Evolutionary conservation across 2,113 vertebrate species (phyloP).

Genomic region (Dicerorhinus sumatrensis): DNA sequence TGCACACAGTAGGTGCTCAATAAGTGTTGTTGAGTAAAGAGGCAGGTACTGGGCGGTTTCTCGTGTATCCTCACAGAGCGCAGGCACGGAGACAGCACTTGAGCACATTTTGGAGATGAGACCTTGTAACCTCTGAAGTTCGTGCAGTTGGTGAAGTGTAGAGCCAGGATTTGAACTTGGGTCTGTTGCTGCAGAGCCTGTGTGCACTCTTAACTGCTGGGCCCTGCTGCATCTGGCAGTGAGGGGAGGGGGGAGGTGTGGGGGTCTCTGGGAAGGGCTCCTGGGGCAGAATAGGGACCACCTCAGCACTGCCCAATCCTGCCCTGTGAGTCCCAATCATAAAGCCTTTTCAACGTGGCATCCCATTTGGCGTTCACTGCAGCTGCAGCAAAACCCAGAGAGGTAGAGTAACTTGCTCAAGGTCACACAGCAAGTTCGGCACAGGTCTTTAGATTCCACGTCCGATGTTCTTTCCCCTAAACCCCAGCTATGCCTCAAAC

Average conservation of each 20-base stretch:
- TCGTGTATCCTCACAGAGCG: rapidly evolving
- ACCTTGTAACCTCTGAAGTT: background rate
- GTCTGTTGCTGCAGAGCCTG: background rate
- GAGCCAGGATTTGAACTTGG: background rate
- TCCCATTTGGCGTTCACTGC: background rate
- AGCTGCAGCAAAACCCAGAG: constrained; percentile 21
- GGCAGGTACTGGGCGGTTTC: rapidly evolving
- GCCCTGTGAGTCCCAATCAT: background rate
- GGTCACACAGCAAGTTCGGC: background rate
- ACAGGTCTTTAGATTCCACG: background rate
- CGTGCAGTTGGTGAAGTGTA: background rate
- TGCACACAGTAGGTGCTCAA: background rate
- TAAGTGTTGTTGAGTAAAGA: background rate
- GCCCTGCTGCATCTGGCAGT: rapidly evolving
- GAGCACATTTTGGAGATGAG: background rate
- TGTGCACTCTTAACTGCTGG: background rate
- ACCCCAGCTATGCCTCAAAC: background rate
- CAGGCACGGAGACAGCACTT: background rate
- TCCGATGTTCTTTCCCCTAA: background rate
- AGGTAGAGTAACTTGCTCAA: background rate
- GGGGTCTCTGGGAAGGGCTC: background rate
- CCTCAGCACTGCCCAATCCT: background rate
- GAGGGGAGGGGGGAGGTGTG: background rate
- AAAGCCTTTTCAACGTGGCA: background rate
- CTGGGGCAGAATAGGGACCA: background rate